Conservation (phyloP, 2,888 invertebrate genomes). For the Ferdinandea cuprea region DNA sequence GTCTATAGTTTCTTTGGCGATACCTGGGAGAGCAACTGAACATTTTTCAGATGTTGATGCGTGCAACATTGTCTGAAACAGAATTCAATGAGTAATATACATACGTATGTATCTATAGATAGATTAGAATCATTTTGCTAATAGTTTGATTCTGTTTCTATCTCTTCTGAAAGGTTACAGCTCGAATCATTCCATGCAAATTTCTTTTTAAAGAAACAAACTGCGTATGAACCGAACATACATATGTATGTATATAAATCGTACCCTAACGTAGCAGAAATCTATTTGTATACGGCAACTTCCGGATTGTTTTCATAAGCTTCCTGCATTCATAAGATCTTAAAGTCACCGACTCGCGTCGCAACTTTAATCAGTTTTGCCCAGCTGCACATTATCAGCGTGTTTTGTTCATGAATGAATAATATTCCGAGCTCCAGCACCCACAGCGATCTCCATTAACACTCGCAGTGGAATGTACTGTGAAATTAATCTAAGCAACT, state of each 20-base stretch:
- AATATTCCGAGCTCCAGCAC: constrained; percentile 5
- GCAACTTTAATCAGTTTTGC: constrained; percentile 9
- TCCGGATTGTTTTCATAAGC: background rate
- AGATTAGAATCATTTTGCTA: too few species aligned
- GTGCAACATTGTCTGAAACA: constrained; percentile 3
- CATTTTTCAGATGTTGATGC: constrained; percentile 13
- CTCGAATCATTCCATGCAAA: too few species aligned
- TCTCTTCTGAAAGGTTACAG: too few species aligned
- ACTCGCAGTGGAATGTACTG: constrained; percentile 50
- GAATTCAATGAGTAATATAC: constrained; percentile 7
- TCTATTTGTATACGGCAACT: background rate
- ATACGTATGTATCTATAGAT: background rate
- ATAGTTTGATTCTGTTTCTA: too few species aligned
- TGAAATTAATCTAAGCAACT: constrained; percentile 54
- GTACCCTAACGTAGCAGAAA: too few species aligned
- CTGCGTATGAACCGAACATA: too few species aligned
- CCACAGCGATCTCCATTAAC: constrained; percentile 36
- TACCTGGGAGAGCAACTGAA: constrained; percentile 40
- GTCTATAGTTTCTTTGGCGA: constrained; percentile 6
- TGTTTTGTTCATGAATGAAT: constrained; percentile 45
- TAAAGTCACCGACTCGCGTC: constrained; percentile 11
- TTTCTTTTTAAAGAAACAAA: too few species aligned
- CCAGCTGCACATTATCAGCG: constrained; percentile 23
- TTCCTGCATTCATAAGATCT: background rate
- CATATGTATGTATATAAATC: too few species aligned